phyloP scores from a whole-genome alignment of 2,797 vertebrate species.

The Lacerta viridis region DNA sequence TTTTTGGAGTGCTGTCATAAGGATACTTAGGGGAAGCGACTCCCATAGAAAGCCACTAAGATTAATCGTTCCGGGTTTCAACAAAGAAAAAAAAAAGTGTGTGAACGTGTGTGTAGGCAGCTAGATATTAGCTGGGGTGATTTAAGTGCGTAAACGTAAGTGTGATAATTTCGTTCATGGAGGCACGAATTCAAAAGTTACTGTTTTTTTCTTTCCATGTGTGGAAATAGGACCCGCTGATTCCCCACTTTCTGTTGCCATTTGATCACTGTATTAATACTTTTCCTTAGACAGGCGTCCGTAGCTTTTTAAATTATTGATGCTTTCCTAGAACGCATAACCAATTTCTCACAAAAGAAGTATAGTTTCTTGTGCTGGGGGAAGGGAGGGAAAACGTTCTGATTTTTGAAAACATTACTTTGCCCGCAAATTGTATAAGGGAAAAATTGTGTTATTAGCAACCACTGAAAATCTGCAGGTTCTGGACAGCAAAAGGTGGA shows the following conservation, averaged over 20 bases:
- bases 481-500: not conserved
- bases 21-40: not conserved
- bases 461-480: not conserved
- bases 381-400: too few relatives aligned
- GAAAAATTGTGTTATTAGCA: not conserved
- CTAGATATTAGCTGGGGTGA: not conserved
- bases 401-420: not conserved
- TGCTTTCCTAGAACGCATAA: too few relatives aligned
- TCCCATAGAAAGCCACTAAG: not conserved
- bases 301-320: not conserved
- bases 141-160: not conserved
- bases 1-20: not conserved
- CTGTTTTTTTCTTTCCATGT: slow-evolving; percentile 26
- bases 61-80: not conserved
- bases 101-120: too few relatives aligned
- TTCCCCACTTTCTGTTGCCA: accelerated
- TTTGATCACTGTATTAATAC: not conserved
- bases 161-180: not conserved
- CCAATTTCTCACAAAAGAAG: not conserved
- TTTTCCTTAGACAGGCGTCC: not conserved
- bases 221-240: not conserved
- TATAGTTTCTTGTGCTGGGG: not conserved
- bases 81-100: not conserved
- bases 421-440: not conserved
- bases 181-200: not conserved